Conservation (phyloP, 1,140 invertebrate species). For the Agrypnia vestita region DNA sequence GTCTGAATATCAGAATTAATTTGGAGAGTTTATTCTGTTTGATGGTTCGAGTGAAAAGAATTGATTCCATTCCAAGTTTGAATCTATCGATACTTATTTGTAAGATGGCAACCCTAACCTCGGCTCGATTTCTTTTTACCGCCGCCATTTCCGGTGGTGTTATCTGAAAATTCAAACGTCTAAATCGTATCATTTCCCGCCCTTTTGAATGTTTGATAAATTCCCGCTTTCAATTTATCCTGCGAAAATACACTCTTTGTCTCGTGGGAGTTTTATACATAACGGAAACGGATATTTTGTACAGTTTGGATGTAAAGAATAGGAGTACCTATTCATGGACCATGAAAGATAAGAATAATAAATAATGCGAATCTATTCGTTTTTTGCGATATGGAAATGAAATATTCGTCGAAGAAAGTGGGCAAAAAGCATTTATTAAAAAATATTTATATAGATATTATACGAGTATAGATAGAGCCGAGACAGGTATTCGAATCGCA, state of each 20-base stretch:
- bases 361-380: too few relatives aligned
- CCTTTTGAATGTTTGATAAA: slow-evolving; percentile 47
- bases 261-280: slow-evolving; percentile 19
- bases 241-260: slow-evolving; percentile 31
- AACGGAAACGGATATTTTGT: slow-evolving; percentile 7
- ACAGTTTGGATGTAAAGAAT: slow-evolving; percentile 9
- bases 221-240: slow-evolving; percentile 49
- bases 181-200: slow-evolving; percentile 41
- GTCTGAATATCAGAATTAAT: too few relatives aligned
- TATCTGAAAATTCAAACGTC: slow-evolving; percentile 31
- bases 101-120: slow-evolving; percentile 2
- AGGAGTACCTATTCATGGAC: not conserved
- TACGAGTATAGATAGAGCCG: too few relatives aligned
- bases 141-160: slow-evolving; percentile 26
- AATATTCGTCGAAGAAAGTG: too few relatives aligned
- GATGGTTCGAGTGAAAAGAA: not conserved
- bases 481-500: too few relatives aligned
- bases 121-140: slow-evolving; percentile 37
- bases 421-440: too few relatives aligned
- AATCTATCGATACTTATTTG: slow-evolving; percentile 20
- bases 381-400: too few relatives aligned
- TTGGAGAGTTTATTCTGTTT: too few relatives aligned
- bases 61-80: not conserved
- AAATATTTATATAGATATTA: too few relatives aligned
- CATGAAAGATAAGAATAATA: slow-evolving; percentile 1